A percentile compares a stretch with the other conserved stretches of the same genome.
Evolutionary conservation across 2,888 invertebrate species (phyloP).

Genomic region (Standfussiana lucernea): DNA sequence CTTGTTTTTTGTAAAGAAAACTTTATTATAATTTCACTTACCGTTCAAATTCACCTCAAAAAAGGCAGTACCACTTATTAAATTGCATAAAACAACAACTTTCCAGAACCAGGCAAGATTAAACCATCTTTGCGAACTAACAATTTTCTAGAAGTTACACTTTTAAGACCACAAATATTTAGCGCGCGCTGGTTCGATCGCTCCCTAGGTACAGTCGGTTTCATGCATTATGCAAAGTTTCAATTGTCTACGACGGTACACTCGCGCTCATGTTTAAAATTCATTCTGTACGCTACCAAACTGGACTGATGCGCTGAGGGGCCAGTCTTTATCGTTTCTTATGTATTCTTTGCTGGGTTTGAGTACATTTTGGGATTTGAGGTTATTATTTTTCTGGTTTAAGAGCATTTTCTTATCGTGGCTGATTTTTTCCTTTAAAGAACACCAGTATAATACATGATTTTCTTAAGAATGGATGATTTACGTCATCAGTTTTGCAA

Average conservation of each 20-base stretch:
- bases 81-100: conserved; percentile 47
- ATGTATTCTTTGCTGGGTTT: conserved; percentile 52
- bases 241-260: conserved; percentile 81
- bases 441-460: not conserved
- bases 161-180: conserved; percentile 76
- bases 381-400: conserved; percentile 3
- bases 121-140: conserved; percentile 60
- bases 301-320: conserved; percentile 69
- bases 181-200: conserved; percentile 70
- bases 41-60: conserved; percentile 2
- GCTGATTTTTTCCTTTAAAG: not conserved
- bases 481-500: not conserved
- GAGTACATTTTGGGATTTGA: conserved; percentile 34
- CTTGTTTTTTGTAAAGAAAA: not conserved
- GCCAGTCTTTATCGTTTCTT: conserved; percentile 73
- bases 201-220: conserved; percentile 69
- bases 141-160: conserved; percentile 64
- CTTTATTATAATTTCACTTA: conserved; percentile 18
- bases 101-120: conserved; percentile 40
- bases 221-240: conserved; percentile 85
- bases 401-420: not conserved
- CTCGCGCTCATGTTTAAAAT: conserved; percentile 77
- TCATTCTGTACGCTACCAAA: conserved; percentile 75
- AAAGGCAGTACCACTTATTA: conserved; percentile 16
- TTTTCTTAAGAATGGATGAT: not conserved